phyloP scores from a whole-genome alignment of 2,797 vertebrate species.

The Melanotaenia boesemani region DNA sequence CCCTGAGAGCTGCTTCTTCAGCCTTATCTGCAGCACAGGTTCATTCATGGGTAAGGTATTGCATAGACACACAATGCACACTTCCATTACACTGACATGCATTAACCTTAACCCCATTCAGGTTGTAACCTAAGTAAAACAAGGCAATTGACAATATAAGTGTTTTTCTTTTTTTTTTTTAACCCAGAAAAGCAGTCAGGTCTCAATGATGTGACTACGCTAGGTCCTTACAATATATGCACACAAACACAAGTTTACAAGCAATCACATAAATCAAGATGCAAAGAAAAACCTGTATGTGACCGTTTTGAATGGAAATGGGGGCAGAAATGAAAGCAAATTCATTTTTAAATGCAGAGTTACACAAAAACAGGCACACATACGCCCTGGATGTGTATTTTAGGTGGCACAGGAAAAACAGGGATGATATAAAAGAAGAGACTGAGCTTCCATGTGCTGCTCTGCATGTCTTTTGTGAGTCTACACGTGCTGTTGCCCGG shows the following conservation, averaged over 20 bases:
- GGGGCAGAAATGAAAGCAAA: constrained; percentile 4
- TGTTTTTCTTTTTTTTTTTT: not conserved
- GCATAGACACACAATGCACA: constrained; percentile 2
- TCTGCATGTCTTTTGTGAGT: constrained; percentile 42
- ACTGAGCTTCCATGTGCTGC: constrained; percentile 27
- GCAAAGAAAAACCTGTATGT: constrained; percentile 9
- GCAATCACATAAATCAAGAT: not conserved
- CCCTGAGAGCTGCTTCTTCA: constrained; percentile 95
- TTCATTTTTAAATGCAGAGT: constrained; percentile 3
- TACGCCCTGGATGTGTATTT: constrained; percentile 20
- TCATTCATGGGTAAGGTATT: constrained; percentile 90
- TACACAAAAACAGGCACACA: not conserved
- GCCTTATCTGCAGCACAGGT: constrained; percentile 93
- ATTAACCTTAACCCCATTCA: not conserved
- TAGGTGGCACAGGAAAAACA: constrained; percentile 17
- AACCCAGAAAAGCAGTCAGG: not conserved
- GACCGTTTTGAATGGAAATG: not conserved
- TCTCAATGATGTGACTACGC: not conserved
- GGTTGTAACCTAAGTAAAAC: not conserved
- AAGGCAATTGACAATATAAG: not conserved
- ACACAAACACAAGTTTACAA: not conserved
- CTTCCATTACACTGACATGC: not conserved
- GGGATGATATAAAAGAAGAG: constrained; percentile 3
- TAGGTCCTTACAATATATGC: not conserved
- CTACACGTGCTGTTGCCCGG: constrained; percentile 55